phyloP scores from a whole-genome alignment of 1,140 invertebrate species.

The Amphibalanus amphitrite region DNA sequence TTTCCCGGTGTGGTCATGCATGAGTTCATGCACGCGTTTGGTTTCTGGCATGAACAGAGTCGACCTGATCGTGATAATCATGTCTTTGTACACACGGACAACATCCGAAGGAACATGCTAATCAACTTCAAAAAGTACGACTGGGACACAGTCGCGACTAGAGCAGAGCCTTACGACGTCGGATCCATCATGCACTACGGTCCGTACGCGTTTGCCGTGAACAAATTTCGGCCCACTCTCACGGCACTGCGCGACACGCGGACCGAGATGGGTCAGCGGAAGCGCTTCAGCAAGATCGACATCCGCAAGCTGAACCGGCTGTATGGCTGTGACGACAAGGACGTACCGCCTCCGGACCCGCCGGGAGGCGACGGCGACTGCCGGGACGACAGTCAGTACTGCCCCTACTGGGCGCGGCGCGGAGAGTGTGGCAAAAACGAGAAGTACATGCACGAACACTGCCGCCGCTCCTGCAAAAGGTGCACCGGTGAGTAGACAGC shows the following conservation, averaged over 20 bases:
- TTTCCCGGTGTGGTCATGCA: conserved; percentile 29
- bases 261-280: conserved; percentile 29
- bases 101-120: conserved; percentile 20
- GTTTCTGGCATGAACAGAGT: conserved; percentile 23
- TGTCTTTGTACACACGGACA: conserved; percentile 13
- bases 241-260: conserved; percentile 23
- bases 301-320: conserved; percentile 30
- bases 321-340: conserved; percentile 24
- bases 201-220: conserved; percentile 32
- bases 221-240: conserved; percentile 25
- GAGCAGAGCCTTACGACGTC: conserved; percentile 31
- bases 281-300: conserved; percentile 27
- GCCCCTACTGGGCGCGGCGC: conserved; percentile 17
- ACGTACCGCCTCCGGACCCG: neutral
- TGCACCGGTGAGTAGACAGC: no score
- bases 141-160: conserved; percentile 24
- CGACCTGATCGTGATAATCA: conserved; percentile 19
- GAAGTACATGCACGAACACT: conserved; percentile 23
- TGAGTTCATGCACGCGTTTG: conserved; percentile 29
- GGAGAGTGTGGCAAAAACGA: conserved; percentile 20
- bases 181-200: conserved; percentile 35
- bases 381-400: conserved; percentile 19
- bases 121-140: conserved; percentile 31
- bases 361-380: conserved; percentile 6
- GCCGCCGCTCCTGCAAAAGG: conserved; percentile 23